Base-by-base conservation (phyloP, 2,797 vertebrate genomes). In the Peromyscus nudipes region DNA sequence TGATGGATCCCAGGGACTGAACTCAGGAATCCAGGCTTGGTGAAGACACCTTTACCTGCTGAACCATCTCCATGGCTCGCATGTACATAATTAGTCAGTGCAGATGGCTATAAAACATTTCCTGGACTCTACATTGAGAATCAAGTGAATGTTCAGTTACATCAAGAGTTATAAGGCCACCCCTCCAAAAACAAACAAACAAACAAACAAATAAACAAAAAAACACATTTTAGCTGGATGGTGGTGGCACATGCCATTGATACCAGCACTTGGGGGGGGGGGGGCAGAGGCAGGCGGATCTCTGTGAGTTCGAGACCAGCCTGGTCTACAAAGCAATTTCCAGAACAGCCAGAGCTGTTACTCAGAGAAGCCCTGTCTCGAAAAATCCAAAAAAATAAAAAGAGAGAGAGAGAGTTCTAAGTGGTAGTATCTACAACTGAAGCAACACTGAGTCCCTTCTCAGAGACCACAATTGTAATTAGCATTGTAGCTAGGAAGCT, bases 391-490 rank as follows among this genome's bases (percentile, higher is more conserved):
- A 60, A 21, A 57, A 17, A 57, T 10, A 49, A 49, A 49, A 52
- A 52, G 2, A n/a, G 31, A n/a, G 29, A 65, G 31, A n/a, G 31
- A 73, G 7, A n/a, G 31, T 79, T 46, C 52, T 88, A 93, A 76
- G 73, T 52, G 71, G 37, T 16, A 75, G 31, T 12, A 52, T 73
- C 52, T 82, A 23, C 4, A 60, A 31, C 27, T 62, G 40, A 65
- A 81, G 27, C 55, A 71, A 13, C 60, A 86, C 21, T 1, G 23
- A 49, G 13, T 16, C 21, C 25, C 89, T 94, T 80, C 62, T 84
- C 81, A 94, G 80, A 85, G 23, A 88, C 76, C 43, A 67, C 46
- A 86, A 16, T 17, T 69, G 60, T 73, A 96, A 75, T 81, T 46
- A 89, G 64, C 31, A 31, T 69, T 31, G 4, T 64, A 64, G 43